These are phyloP conservation scores for Cylloceria caligata DNA, from an alignment of 2,888 invertebrate genomes.

Conservation along the genomic window DNA sequence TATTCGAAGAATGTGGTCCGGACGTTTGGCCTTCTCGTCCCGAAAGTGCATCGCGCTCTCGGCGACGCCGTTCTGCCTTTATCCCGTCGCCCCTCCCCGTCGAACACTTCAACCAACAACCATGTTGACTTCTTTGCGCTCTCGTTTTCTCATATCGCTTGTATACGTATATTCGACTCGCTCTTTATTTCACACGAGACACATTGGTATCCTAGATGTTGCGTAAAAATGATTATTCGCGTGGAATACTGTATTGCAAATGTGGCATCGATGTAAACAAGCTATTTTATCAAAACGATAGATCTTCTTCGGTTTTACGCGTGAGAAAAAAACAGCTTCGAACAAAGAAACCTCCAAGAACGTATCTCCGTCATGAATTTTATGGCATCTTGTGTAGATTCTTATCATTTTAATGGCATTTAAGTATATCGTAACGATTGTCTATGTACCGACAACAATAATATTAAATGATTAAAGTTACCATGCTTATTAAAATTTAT, in stretches of 20 bases:
- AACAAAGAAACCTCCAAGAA: slow-evolving; percentile 18
- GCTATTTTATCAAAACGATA: slow-evolving; percentile 23
- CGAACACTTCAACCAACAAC: slow-evolving; percentile 27
- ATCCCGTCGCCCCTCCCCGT: slow-evolving; percentile 11
- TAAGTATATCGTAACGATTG: not conserved
- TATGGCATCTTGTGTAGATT: slow-evolving; percentile 4
- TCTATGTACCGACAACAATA: not conserved
- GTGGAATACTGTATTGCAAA: slow-evolving; percentile 2
- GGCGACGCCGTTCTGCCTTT: slow-evolving; percentile 74
- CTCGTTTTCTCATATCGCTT: slow-evolving; percentile 35
- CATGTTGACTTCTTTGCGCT: slow-evolving; percentile 35
- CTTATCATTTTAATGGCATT: slow-evolving; percentile 19
- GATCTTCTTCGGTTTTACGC: not conserved
- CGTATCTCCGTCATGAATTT: not conserved
- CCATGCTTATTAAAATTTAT: not conserved
- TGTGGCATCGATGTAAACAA: slow-evolving; percentile 30
- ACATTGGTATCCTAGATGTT: slow-evolving; percentile 9
- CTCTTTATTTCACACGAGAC: not conserved
- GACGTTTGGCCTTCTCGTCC: slow-evolving; percentile 76
- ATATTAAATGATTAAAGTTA: not conserved
- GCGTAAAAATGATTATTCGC: slow-evolving; percentile 44
- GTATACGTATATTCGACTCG: not conserved
- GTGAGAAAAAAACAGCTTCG: slow-evolving; percentile 26
- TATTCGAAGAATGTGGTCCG: slow-evolving; percentile 82
- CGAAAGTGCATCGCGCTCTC: slow-evolving; percentile 81